Percentiles rank a stretch among this genome's conserved stretches.
Conservation (phyloP, 2,797 vertebrate species). For the Manis javanica region DNA sequence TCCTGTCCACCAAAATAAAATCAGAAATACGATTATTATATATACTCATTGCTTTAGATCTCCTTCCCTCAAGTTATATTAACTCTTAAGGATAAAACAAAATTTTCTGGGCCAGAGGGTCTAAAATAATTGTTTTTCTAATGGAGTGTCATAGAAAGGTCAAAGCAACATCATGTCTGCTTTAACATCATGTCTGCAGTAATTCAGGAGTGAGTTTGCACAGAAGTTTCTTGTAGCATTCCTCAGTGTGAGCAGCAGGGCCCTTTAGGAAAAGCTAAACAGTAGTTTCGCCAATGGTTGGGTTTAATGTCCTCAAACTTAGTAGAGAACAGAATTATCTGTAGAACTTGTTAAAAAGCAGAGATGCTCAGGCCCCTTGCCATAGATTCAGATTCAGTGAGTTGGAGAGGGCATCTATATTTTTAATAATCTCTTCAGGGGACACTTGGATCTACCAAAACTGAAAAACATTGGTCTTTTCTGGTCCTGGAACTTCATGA, state of each 20-base stretch:
- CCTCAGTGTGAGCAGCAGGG: not conserved
- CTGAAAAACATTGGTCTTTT: not conserved
- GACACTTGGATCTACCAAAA: not conserved
- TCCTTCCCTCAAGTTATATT: not conserved
- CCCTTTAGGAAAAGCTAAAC: not conserved
- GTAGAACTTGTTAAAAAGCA: conserved; percentile 17
- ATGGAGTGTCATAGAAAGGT: not conserved
- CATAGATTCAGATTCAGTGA: not conserved
- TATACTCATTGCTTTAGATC: not conserved
- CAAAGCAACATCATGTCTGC: not conserved
- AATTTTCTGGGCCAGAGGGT: not conserved
- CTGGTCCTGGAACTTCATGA: not conserved
- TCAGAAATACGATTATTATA: conserved; percentile 9
- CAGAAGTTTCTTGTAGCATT: not conserved
- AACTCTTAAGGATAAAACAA: not conserved
- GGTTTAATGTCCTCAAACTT: not conserved
- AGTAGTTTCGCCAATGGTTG: not conserved
- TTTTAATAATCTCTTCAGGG: conserved; percentile 8
- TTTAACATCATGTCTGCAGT: fast-evolving
- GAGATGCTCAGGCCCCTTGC: not conserved
- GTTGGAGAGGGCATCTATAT: not conserved
- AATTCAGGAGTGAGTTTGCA: not conserved
- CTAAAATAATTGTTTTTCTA: not conserved
- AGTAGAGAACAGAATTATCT: not conserved
- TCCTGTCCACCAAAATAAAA: not conserved